phyloP scores from a whole-genome alignment of 2,797 vertebrate genomes.

The Coilia nasus region DNA sequence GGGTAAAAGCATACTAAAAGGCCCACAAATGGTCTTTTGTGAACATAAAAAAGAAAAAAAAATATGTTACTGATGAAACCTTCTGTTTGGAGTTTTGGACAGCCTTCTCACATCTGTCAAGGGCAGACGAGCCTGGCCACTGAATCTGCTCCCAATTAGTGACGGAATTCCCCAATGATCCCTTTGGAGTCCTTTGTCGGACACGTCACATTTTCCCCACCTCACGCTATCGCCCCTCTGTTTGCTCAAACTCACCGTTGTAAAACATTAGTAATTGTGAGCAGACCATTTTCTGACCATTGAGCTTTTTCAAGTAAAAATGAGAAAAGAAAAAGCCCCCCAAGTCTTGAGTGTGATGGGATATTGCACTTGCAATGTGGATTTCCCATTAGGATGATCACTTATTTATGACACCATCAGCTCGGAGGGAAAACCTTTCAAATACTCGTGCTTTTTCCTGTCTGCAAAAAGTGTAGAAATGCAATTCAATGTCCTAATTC shows the following conservation, averaged over 20 bases:
- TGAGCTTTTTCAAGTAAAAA: constrained; percentile 49
- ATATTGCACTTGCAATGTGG: constrained; percentile 59
- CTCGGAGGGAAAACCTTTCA: constrained; percentile 62
- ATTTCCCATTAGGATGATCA: constrained; percentile 62
- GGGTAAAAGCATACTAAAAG: background rate
- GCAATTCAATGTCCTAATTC: constrained; percentile 36
- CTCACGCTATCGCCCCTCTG: constrained; percentile 49
- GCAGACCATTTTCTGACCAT: constrained; percentile 57
- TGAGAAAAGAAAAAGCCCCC: background rate
- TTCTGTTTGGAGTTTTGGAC: background rate
- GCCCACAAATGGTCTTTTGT: background rate
- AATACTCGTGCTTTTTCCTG: constrained; percentile 54
- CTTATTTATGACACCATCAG: constrained; percentile 60
- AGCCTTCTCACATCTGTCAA: constrained; percentile 41
- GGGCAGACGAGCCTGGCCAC: constrained; percentile 38
- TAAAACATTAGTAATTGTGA: constrained; percentile 67
- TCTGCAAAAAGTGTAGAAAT: background rate
- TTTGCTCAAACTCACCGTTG: constrained; percentile 48
- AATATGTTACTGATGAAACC: background rate
- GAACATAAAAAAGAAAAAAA: background rate
- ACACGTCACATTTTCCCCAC: constrained; percentile 60
- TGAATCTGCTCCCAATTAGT: constrained; percentile 62
- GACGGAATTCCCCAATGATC: constrained; percentile 57
- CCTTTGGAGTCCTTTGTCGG: constrained; percentile 54
- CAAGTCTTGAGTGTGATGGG: constrained; percentile 51